Evolutionary conservation across 2,888 invertebrate species (phyloP).

Genomic region (Hypena proboscidalis): DNA sequence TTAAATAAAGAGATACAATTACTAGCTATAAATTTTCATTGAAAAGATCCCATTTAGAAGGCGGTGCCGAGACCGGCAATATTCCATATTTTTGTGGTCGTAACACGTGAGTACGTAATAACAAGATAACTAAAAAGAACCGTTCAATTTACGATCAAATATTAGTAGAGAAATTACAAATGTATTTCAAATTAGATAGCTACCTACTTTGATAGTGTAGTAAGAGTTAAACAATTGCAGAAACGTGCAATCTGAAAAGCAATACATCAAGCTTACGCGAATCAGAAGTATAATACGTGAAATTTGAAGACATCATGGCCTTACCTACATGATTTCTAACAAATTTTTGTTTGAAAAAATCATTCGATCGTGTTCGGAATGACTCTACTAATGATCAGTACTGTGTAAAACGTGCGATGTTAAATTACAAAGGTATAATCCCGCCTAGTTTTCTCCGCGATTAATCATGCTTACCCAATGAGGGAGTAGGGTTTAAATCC

Average conservation of each 20-base stretch:
- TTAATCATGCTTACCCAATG: slow-evolving; percentile 80
- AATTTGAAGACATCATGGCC: slow-evolving; percentile 62
- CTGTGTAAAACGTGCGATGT: slow-evolving; percentile 70
- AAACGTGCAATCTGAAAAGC: slow-evolving; percentile 56
- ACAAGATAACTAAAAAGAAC: slow-evolving; percentile 23
- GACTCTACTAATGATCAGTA: slow-evolving; percentile 64
- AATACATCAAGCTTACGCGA: slow-evolving; percentile 55
- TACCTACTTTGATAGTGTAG: slow-evolving; percentile 31
- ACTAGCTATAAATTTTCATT: slow-evolving; percentile 35
- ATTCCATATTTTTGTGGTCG: slow-evolving; percentile 32
- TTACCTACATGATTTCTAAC: slow-evolving; percentile 53
- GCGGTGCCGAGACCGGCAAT: slow-evolving; percentile 6
- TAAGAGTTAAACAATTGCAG: slow-evolving; percentile 53
- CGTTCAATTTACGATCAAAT: slow-evolving; percentile 29
- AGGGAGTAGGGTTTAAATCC: slow-evolving; percentile 71
- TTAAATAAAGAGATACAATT: slow-evolving; percentile 55
- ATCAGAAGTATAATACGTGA: slow-evolving; percentile 61
- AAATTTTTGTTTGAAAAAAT: slow-evolving; percentile 60
- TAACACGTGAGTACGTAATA: slow-evolving; percentile 29
- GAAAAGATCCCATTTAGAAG: slow-evolving; percentile 31
- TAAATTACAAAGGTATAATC: slow-evolving; percentile 68
- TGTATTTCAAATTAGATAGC: slow-evolving; percentile 14
- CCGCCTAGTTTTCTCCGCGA: slow-evolving; percentile 73
- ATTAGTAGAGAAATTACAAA: slow-evolving; percentile 22
- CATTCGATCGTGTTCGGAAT: slow-evolving; percentile 63